Percentiles rank a stretch among this genome's conserved stretches.
phyloP scores from a whole-genome alignment of 2,888 invertebrate genomes.

The Habroteleia sp. region DNA sequence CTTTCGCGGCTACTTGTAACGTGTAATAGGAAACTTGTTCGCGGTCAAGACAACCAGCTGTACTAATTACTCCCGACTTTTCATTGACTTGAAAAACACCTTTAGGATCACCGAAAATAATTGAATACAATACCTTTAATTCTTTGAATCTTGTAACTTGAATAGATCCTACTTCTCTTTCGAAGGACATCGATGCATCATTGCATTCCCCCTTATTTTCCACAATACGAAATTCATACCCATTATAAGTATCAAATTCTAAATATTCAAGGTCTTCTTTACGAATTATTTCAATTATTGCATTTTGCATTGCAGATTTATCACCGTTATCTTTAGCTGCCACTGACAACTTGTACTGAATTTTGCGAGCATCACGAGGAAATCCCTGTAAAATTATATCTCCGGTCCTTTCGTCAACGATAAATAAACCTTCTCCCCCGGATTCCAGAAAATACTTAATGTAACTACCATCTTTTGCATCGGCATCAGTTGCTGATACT shows the following conservation, averaged over 20 bases:
- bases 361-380: slow-evolving; percentile 85
- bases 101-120: slow-evolving; percentile 90
- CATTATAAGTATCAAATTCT: slow-evolving; percentile 88
- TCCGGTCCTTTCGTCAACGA: slow-evolving; percentile 89
- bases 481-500: slow-evolving; percentile 91
- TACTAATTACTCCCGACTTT: slow-evolving; percentile 89
- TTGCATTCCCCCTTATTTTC: slow-evolving; percentile 88
- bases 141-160: slow-evolving; percentile 81
- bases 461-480: slow-evolving; percentile 93
- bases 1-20: slow-evolving; percentile 90
- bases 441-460: slow-evolving; percentile 90
- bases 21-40: slow-evolving; percentile 90
- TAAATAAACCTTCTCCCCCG: slow-evolving; percentile 90
- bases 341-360: slow-evolving; percentile 87
- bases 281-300: slow-evolving; percentile 90
- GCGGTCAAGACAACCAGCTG: slow-evolving; percentile 90
- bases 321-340: slow-evolving; percentile 92
- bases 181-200: slow-evolving; percentile 79
- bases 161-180: slow-evolving; percentile 90
- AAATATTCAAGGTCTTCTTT: slow-evolving; percentile 87
- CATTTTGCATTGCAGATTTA: slow-evolving; percentile 87
- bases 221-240: slow-evolving; percentile 90
- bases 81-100: slow-evolving; percentile 91
- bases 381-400: slow-evolving; percentile 87
- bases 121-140: slow-evolving; percentile 85